These are phyloP conservation scores for Tinea pellionella DNA, from an alignment of 2,888 invertebrate species.

Conservation along the genomic window DNA sequence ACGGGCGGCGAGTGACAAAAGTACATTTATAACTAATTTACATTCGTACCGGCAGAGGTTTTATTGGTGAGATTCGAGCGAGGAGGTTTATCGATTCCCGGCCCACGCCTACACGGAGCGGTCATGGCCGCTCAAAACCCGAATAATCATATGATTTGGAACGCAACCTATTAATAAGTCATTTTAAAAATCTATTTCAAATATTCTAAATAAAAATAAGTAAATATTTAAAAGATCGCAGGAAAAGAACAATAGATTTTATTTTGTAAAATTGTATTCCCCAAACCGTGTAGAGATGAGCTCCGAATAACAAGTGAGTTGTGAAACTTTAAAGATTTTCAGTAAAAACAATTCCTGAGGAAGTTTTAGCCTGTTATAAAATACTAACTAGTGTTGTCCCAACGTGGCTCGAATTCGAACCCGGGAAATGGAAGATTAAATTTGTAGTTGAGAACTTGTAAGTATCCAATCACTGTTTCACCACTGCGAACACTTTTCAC, in stretches of 20 bases:
- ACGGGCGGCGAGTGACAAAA: too few relatives aligned
- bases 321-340: slow-evolving; percentile 2
- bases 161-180: too few relatives aligned
- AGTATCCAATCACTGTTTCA: neutral
- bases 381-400: slow-evolving; percentile 3
- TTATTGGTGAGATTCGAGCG: too few relatives aligned
- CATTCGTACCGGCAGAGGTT: too few relatives aligned
- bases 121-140: too few relatives aligned
- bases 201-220: too few relatives aligned
- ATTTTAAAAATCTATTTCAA: too few relatives aligned
- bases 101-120: too few relatives aligned
- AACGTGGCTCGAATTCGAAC: neutral
- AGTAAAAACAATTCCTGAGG: neutral
- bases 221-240: too few relatives aligned
- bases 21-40: too few relatives aligned
- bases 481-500: neutral
- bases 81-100: too few relatives aligned
- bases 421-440: neutral
- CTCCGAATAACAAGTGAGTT: neutral
- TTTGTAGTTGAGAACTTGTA: slow-evolving; percentile 3
- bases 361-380: slow-evolving; percentile 1
- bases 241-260: neutral
- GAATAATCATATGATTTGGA: too few relatives aligned
- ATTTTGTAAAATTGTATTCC: slow-evolving; percentile 2
- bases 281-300: neutral